phyloP scores from a whole-genome alignment of 1,140 invertebrate genomes.

The Archegozetes longisetosus region DNA sequence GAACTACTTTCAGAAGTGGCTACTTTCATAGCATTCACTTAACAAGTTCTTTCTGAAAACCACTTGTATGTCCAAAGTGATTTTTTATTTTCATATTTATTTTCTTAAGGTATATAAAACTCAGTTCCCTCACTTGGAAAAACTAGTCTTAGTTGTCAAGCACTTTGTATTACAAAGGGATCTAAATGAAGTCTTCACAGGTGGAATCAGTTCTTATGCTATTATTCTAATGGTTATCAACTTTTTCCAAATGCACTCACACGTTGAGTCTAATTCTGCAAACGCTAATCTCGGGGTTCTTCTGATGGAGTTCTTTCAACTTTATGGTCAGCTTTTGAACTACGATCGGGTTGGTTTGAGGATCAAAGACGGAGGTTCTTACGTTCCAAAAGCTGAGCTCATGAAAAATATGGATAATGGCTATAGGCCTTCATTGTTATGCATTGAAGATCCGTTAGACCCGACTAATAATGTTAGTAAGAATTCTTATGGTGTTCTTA shows the following conservation, averaged over 20 bases:
- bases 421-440: slow-evolving; percentile 57
- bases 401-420: slow-evolving; percentile 54
- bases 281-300: slow-evolving; percentile 61
- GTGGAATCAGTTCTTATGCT: slow-evolving; percentile 96
- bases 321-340: slow-evolving; percentile 92
- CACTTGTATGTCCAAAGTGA: background rate
- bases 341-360: slow-evolving; percentile 85
- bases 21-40: background rate
- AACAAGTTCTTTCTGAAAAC: background rate
- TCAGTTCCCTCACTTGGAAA: slow-evolving; percentile 12
- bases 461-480: slow-evolving; percentile 72
- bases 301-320: slow-evolving; percentile 90
- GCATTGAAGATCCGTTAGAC: slow-evolving; percentile 88
- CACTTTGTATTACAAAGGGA: slow-evolving; percentile 54
- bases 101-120: slow-evolving; percentile 30
- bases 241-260: slow-evolving; percentile 68
- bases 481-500: slow-evolving; percentile 72
- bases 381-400: slow-evolving; percentile 84
- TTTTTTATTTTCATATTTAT: background rate
- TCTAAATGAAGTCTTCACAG: slow-evolving; percentile 96
- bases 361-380: slow-evolving; percentile 79
- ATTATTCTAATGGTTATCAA: slow-evolving; percentile 96
- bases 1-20: background rate
- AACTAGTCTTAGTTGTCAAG: slow-evolving; percentile 1
- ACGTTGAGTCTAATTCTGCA: slow-evolving; percentile 37